Conservation (phyloP, 1,140 invertebrate species). For the Amyelois transitella region DNA sequence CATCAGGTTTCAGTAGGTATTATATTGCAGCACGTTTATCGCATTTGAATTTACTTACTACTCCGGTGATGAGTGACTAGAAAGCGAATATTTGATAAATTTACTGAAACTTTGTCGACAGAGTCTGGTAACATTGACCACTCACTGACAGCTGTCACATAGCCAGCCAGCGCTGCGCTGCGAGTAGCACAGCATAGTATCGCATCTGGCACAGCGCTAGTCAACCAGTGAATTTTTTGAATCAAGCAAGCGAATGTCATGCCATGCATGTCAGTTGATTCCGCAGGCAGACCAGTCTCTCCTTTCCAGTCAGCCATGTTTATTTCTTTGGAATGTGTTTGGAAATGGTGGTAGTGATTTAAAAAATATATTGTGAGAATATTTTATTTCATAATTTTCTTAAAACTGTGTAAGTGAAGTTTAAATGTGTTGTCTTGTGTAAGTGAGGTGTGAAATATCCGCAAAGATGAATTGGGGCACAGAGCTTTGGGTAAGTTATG, state of each 20-base stretch:
- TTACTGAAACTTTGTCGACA: too few species aligned
- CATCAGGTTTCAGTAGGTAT: too few species aligned
- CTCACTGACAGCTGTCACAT: too few species aligned
- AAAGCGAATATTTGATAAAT: too few species aligned
- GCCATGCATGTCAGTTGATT: constrained; percentile 25
- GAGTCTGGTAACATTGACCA: too few species aligned
- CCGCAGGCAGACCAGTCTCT: constrained; percentile 28
- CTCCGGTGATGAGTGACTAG: too few species aligned
- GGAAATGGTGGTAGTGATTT: constrained; percentile 65
- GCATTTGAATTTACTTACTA: too few species aligned
- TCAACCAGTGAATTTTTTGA: too few species aligned
- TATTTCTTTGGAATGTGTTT: constrained; percentile 54
- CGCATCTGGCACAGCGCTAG: background rate
- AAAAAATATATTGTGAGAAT: constrained; percentile 53
- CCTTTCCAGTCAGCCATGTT: constrained; percentile 70
- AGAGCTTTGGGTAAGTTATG: constrained; percentile 67
- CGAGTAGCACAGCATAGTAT: too few species aligned
- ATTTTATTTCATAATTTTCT: constrained; percentile 39
- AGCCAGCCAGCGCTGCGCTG: too few species aligned
- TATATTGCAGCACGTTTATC: too few species aligned
- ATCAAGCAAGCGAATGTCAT: too few species aligned
- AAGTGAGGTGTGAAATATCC: constrained; percentile 53
- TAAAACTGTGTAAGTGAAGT: constrained; percentile 55
- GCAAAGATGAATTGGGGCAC: constrained; percentile 71
- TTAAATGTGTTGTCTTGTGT: constrained; percentile 69